Percentiles rank a stretch among this genome's conserved stretches.
These are phyloP conservation scores for Hipparchia semele DNA, from an alignment of 2,888 invertebrate genomes.

Conservation along the genomic window DNA sequence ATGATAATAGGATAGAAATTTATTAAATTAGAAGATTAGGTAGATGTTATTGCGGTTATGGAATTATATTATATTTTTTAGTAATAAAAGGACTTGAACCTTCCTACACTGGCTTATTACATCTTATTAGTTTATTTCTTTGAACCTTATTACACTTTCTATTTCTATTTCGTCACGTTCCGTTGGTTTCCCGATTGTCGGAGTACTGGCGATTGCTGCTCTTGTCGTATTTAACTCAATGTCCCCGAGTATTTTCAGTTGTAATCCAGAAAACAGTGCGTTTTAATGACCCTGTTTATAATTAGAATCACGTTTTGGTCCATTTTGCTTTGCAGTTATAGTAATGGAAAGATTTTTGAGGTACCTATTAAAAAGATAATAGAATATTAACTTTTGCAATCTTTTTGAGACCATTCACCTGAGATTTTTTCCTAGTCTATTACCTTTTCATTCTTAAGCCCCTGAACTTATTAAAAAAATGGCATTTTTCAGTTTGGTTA, in stretches of 20 bases:
- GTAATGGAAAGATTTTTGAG: constrained; percentile 7
- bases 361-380: not conserved
- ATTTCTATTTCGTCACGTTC: too few species aligned
- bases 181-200: too few species aligned
- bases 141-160: too few species aligned
- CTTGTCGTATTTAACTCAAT: not conserved
- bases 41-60: too few species aligned
- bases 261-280: constrained; percentile 29
- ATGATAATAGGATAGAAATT: too few species aligned
- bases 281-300: constrained; percentile 32
- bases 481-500: too few species aligned
- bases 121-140: too few species aligned
- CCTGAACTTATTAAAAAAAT: too few species aligned
- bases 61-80: too few species aligned
- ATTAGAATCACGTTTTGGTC: constrained; percentile 23
- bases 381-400: not conserved
- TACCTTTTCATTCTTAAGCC: not conserved
- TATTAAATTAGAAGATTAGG: too few species aligned
- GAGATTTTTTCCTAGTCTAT: not conserved
- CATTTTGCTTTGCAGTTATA: constrained; percentile 9
- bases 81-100: too few species aligned
- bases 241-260: constrained; percentile 50
- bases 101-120: too few species aligned
- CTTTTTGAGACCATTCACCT: not conserved
- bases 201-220: not conserved